Percentiles rank a stretch among this genome's conserved stretches.
These are phyloP conservation scores for Habrosyne pyritoides DNA, from an alignment of 2,888 invertebrate genomes.

Conservation along the genomic window DNA sequence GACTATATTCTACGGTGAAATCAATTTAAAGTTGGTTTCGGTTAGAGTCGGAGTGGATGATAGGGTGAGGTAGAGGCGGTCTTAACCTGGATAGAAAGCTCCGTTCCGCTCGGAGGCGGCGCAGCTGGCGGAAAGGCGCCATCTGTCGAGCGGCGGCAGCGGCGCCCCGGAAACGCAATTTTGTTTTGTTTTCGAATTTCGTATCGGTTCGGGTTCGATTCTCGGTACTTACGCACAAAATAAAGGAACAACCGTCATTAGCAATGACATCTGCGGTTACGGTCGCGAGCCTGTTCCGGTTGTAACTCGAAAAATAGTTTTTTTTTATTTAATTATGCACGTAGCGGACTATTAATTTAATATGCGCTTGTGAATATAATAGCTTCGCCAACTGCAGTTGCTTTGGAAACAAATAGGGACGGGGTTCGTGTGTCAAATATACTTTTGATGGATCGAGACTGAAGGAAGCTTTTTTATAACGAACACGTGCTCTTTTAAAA, in stretches of 20 bases:
- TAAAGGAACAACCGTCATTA: constrained; percentile 32
- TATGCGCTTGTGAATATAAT: constrained; percentile 31
- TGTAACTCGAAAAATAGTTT: constrained; percentile 36
- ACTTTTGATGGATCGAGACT: constrained; percentile 38
- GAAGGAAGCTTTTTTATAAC: no score
- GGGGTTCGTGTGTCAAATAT: constrained; percentile 38
- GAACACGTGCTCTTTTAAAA: no score
- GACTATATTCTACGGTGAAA: constrained; percentile 24
- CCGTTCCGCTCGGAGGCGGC: constrained; percentile 44
- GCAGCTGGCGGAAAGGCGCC: constrained; percentile 83
- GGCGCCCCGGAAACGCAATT: constrained; percentile 76
- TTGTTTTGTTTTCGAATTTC: constrained; percentile 70
- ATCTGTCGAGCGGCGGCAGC: constrained; percentile 65
- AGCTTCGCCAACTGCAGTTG: constrained; percentile 29
- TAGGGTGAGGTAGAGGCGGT: constrained; percentile 38
- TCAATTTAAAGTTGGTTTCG: constrained; percentile 14
- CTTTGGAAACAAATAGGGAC: constrained; percentile 27
- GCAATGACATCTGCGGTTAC: constrained; percentile 49
- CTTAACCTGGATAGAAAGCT: constrained; percentile 42
- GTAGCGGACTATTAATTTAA: not conserved
- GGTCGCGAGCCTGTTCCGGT: constrained; percentile 52
- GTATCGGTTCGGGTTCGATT: constrained; percentile 54
- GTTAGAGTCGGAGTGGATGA: constrained; percentile 11
- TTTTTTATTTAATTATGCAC: constrained; percentile 35
- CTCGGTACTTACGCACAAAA: constrained; percentile 36